Conservation (phyloP, 2,888 invertebrate species). For the Macaria notata region DNA sequence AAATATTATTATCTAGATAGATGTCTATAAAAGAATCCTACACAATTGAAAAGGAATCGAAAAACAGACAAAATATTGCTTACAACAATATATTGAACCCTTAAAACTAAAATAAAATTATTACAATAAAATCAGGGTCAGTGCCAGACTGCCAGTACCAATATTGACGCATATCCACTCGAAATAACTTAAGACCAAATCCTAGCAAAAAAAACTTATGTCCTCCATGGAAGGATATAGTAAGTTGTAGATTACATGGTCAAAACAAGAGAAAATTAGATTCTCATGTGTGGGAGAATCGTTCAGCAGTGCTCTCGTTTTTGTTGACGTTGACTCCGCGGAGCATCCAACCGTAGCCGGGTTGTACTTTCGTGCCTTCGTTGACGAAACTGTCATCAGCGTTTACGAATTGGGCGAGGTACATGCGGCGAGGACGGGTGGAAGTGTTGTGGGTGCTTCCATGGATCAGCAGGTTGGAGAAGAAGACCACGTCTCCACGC, state of each 20-base stretch:
- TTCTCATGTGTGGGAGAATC: conserved; percentile 26
- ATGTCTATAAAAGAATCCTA: too few relatives aligned
- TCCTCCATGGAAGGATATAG: too few relatives aligned
- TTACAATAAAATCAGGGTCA: conserved; percentile 7
- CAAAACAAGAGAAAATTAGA: not conserved
- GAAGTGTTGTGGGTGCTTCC: conserved; percentile 80
- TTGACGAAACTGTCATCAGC: conserved; percentile 68
- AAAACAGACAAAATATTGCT: too few relatives aligned
- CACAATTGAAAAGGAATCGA: too few relatives aligned
- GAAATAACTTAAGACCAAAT: too few relatives aligned
- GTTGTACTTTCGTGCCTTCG: conserved; percentile 58
- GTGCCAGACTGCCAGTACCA: conserved; percentile 1
- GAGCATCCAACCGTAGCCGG: conserved; percentile 79
- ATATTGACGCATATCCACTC: too few relatives aligned
- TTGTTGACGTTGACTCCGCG: conserved; percentile 68
- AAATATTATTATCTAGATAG: too few relatives aligned
- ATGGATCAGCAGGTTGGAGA: conserved; percentile 81
- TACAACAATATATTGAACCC: conserved; percentile 19
- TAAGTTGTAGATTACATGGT: too few relatives aligned
- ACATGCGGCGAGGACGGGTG: conserved; percentile 72
- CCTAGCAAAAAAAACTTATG: too few relatives aligned
- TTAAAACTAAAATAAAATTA: conserved; percentile 4
- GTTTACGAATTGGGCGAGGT: conserved; percentile 74
- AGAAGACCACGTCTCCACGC: conserved; percentile 79
- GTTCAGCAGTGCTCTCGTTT: conserved; percentile 42